phyloP scores from a whole-genome alignment of 2,888 invertebrate genomes.

The Agonopterix alstromeriana region DNA sequence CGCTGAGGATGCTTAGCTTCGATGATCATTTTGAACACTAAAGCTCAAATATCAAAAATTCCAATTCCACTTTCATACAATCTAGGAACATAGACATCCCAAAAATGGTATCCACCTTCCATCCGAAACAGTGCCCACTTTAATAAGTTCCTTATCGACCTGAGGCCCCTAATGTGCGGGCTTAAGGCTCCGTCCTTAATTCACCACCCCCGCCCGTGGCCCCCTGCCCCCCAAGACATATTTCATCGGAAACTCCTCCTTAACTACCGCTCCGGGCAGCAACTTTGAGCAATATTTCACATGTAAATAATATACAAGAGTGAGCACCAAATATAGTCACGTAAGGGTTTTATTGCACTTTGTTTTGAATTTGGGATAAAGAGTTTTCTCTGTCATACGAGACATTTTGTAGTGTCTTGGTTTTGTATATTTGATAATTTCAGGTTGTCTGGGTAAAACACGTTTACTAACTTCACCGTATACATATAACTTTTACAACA shows the following conservation, averaged over 20 bases:
- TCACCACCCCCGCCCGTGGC: constrained; percentile 22
- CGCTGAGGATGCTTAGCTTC: no score
- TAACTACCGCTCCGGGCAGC: constrained; percentile 49
- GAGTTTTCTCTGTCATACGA: no score
- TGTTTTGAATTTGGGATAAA: no score
- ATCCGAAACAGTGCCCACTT: constrained; percentile 21
- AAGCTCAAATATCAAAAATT: no score
- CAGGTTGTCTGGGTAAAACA: no score
- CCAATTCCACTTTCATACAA: no score
- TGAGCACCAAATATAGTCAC: constrained; percentile 8
- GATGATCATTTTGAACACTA: no score
- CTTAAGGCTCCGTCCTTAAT: constrained; percentile 65
- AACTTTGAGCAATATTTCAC: constrained; percentile 68
- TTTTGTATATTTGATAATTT: no score
- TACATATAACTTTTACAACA: no score
- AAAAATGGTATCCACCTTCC: not conserved
- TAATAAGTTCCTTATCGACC: constrained; percentile 50
- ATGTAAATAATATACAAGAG: constrained; percentile 56
- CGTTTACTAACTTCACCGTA: no score
- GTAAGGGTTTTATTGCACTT: constrained; percentile 15
- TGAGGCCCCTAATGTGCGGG: constrained; percentile 42
- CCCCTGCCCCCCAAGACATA: constrained; percentile 62
- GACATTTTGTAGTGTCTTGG: no score
- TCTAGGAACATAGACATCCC: no score
- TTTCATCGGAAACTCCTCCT: constrained; percentile 70